Base-by-base conservation (phyloP, 37 sponge, comb jelly and placozoan species). In the Beroe forskalii region DNA sequence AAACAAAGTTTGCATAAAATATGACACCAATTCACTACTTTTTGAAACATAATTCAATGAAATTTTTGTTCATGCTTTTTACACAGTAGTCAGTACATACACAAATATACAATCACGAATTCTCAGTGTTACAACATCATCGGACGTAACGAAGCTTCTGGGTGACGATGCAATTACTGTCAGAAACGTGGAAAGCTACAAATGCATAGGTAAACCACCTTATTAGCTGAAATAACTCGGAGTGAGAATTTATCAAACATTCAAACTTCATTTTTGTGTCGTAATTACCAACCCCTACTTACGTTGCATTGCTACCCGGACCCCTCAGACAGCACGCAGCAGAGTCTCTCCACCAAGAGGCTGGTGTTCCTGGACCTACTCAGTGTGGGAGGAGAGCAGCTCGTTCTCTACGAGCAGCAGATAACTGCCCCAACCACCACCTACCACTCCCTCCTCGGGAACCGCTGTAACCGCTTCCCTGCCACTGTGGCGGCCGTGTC, bases 391-490 rank as follows among this genome's bases (percentile, higher is more conserved):
- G 27, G 33, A 12, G 8, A 69, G 72, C 3, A 69, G 32, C 27
- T 69, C 2, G 38, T 69, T 33, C 36, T 69, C 1, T 32, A 32
- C 37, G n/a, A n/a, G n/a, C 33, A 69, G 72, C 38, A 36, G 1
- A 36, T 9, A 17, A 35, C 38, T 2, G 36, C 27, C 38, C 32
- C 72, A 12, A 69, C 38, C 38, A 69, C 38, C 27, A 36, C 38
- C 19, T 69, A 69, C 72, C 38, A 32, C 72, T 69, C 27, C 39
- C 72, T 69, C 1, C 72, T 69, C 72, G 4, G 19, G 38, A 37
- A 36, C 37, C 14, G 37, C 8, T 80, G 86, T n/a, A 4, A 44
- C 44, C 40, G 4, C n/a, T 80, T 80, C 30, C 86, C 86, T 12
- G 30, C 55, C 24, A 38, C 55, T 3, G 86, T 80, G 8, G 8